Evolutionary conservation across 2,888 invertebrate species (phyloP).

Genomic region (Agrilus biguttatus): DNA sequence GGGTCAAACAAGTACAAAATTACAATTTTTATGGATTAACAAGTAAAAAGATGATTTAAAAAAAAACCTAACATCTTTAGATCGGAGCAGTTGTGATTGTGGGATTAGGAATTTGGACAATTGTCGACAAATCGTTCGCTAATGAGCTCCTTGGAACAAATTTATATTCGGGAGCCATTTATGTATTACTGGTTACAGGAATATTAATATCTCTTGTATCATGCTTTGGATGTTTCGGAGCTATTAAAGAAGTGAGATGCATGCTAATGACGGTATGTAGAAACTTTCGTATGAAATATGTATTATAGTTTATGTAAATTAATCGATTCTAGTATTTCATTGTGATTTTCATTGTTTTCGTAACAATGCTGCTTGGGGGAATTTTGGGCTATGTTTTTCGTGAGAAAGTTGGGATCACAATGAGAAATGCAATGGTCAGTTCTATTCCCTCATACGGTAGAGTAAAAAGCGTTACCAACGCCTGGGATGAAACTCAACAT

Average conservation of each 20-base stretch:
- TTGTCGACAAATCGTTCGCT: constrained; percentile 71
- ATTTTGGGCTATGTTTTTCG: constrained; percentile 8
- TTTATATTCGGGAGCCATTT: constrained; percentile 74
- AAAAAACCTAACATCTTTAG: constrained; percentile 34
- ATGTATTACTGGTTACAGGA: constrained; percentile 71
- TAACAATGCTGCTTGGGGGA: constrained; percentile 45
- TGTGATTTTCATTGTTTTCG: constrained; percentile 73
- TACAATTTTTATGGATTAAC: too few relatives aligned
- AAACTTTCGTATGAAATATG: not conserved
- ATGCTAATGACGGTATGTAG: constrained; percentile 73
- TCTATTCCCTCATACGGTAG: constrained; percentile 3
- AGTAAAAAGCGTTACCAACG: constrained; percentile 66
- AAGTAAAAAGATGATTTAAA: too few relatives aligned
- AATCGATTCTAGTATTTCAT: constrained; percentile 66
- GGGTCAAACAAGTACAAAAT: too few relatives aligned
- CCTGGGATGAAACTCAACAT: constrained; percentile 82
- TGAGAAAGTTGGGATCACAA: constrained; percentile 5
- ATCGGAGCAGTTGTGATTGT: constrained; percentile 65
- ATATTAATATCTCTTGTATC: constrained; percentile 68
- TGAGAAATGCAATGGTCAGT: constrained; percentile 3
- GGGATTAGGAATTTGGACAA: constrained; percentile 71
- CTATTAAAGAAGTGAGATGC: constrained; percentile 87
- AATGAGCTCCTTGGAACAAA: constrained; percentile 76
- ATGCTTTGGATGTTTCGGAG: constrained; percentile 84
- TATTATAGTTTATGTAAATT: not conserved